Conservation (phyloP, 1,140 invertebrate species). For the Pseudomyrmex sp. region DNA sequence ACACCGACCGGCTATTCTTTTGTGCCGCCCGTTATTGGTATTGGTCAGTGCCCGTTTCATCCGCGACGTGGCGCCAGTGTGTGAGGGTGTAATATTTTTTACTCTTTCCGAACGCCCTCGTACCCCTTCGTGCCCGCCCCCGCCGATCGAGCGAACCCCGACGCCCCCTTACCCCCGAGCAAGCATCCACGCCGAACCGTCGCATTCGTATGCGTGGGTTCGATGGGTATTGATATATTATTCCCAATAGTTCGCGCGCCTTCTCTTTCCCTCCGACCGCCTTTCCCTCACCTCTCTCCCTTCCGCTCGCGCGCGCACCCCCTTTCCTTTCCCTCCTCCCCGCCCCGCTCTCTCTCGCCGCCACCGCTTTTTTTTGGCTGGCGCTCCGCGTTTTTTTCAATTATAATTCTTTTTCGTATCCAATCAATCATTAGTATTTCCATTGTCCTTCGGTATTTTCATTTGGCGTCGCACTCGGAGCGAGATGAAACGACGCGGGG, state of each 20-base stretch:
- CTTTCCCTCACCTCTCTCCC: constrained; percentile 30
- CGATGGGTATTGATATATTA: constrained; percentile 86
- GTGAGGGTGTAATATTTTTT: constrained; percentile 84
- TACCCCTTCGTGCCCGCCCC: constrained; percentile 56
- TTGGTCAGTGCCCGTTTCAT: constrained; percentile 82
- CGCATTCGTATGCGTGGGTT: constrained; percentile 85
- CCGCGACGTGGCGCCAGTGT: constrained; percentile 80
- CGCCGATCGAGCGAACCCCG: constrained; percentile 54
- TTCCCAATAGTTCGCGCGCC: constrained; percentile 85
- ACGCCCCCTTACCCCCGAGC: constrained; percentile 63
- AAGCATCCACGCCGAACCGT: constrained; percentile 73
- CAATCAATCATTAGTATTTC: constrained; percentile 86
- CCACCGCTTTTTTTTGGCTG: constrained; percentile 68
- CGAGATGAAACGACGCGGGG: constrained; percentile 67
- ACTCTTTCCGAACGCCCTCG: constrained; percentile 79
- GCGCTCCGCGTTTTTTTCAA: constrained; percentile 85
- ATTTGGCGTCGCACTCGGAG: constrained; percentile 83
- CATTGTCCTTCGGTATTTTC: constrained; percentile 86
- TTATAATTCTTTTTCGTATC: constrained; percentile 86
- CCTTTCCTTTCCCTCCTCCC: not conserved
- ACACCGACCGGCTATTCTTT: constrained; percentile 81
- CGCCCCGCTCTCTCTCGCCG: constrained; percentile 37
- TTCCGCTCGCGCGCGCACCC: not conserved
- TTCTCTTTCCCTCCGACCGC: constrained; percentile 70
- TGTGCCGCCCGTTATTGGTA: constrained; percentile 81